Evolutionary conservation across 2,888 invertebrate genomes (phyloP), one percentile per base, ranked within the genome.

Genomic region (Mythimna albipuncta): DNA sequence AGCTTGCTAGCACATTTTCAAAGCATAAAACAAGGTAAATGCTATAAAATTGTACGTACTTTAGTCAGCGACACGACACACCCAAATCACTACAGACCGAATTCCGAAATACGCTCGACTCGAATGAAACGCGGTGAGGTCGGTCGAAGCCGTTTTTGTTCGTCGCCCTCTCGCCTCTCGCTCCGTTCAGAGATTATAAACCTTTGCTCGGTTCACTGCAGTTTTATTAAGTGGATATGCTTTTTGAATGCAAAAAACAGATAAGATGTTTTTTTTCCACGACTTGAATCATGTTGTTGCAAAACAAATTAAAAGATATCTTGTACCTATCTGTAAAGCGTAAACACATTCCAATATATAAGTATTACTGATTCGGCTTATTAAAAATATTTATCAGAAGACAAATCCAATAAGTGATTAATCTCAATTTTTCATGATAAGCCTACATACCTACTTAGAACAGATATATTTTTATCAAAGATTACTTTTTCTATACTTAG

Each of bases 151-250:
- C 90, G 93, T 91, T 92, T 91, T 92, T 91, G 93, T 94, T 93
- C 87, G 91, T 93, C 86, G 91, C 93, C 89, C 91, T 95, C 95
- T 94, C 94, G 91, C 90, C 90, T 95, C 94, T 93, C 94, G 90
- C 93, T 94, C 92, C 84, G 83, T 69, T 61, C 88, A 90, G 91
- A 55, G 82, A 61, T 89, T 65, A 72, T 26, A 85, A 94, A 95
- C 94, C 80, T 89, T 93, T 89, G 89, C 67, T 71, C 61, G 47
- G 66, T 69, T 71, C 54, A 32, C 50, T 61, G 41, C 16, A n/a
- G 57, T 11, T 54, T 52, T 63, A 61, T 11, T 35, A 19, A 10
- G 32, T 32, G 21, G 13, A 57, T 19, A 11, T 11, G 19, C 9
- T 67, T 64, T 64, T 50, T 54, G 0, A 54, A 38, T 6, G 2